These are phyloP conservation scores for Lasioglossum villosulum DNA, from an alignment of 2,888 invertebrate genomes.

Conservation along the genomic window DNA sequence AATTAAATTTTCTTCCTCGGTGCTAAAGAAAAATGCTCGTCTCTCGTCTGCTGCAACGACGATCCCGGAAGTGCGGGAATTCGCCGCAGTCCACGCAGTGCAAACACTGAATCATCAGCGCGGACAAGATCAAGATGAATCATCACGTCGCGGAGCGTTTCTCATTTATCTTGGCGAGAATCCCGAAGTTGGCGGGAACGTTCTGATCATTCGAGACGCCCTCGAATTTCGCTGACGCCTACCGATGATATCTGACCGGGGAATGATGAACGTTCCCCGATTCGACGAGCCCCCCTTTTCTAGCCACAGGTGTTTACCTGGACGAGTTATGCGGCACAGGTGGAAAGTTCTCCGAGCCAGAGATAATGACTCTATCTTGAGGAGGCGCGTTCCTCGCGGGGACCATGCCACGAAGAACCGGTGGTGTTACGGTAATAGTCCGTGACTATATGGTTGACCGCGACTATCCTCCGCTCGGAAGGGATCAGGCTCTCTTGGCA, in stretches of 20 bases:
- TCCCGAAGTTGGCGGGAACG: background rate
- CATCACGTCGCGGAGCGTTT: too few species aligned
- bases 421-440: slow-evolving; percentile 67
- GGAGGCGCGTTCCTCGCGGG: slow-evolving; percentile 48
- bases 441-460: slow-evolving; percentile 69
- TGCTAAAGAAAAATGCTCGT: too few species aligned
- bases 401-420: slow-evolving; percentile 57
- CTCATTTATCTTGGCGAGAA: background rate
- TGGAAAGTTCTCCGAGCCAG: slow-evolving; percentile 65
- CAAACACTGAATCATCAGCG: too few species aligned
- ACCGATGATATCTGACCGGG: background rate
- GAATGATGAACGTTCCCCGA: background rate
- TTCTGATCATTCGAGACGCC: background rate
- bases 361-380: slow-evolving; percentile 70
- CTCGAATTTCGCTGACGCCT: slow-evolving; percentile 2
- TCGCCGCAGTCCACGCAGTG: too few species aligned
- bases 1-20: too few species aligned
- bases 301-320: slow-evolving; percentile 60
- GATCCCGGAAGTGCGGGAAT: too few species aligned
- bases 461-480: slow-evolving; percentile 57
- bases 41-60: too few species aligned
- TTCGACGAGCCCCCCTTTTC: slow-evolving; percentile 42
- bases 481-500: slow-evolving; percentile 45
- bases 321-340: slow-evolving; percentile 64
- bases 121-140: too few species aligned